Evolutionary conservation across 64 coral and sea anemone genomes (phyloP), one percentile per base, ranked within the genome.

Genomic region (Montipora cactus): DNA sequence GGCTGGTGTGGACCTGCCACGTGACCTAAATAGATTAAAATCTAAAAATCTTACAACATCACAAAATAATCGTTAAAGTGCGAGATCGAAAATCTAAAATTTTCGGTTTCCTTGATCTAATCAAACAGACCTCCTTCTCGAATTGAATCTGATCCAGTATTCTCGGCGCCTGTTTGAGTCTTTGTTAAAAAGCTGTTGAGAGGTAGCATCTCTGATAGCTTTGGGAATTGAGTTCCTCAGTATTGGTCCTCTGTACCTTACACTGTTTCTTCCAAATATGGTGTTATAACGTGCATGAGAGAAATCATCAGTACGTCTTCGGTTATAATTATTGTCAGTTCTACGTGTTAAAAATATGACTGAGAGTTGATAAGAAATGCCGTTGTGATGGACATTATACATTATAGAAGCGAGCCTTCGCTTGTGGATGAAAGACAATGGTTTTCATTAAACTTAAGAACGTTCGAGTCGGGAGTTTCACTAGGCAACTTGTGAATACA

Each of bases 1-100:
- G n/a, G 70, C 70, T 74, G 70, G n/a, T 74, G 70, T 74, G 70
- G 70, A 74, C 70, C n/a, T 74, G 70, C 70, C 28, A 28, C 1
- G 28, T 28, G 28, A 28, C 28, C 28, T 28, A 28, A 28, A 28
- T 28, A 28, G 28, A 28, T 28, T 28, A 28, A 28, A 28, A 28
- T 28, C 28, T 28, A 1, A 28, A 28, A 28, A 28, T 28, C 28
- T 28, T 28, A 1, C 28, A 28, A 59, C 57, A 28, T 28, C 28
- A 28, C 28, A 28, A 28, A 28, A 1, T 28, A 28, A 28, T 28
- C 28, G 28, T 28, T 28, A 1, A 28, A 28, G 28, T 28, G 28
- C 0, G 28, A 1, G 28, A 28, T 28, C 28, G 28, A 28, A 28
- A 28, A 28, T 28, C 28, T 28, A 71, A 71, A 71, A 71, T 18